phyloP scores from a whole-genome alignment of 2,797 vertebrate species.

The Argya squamiceps region DNA sequence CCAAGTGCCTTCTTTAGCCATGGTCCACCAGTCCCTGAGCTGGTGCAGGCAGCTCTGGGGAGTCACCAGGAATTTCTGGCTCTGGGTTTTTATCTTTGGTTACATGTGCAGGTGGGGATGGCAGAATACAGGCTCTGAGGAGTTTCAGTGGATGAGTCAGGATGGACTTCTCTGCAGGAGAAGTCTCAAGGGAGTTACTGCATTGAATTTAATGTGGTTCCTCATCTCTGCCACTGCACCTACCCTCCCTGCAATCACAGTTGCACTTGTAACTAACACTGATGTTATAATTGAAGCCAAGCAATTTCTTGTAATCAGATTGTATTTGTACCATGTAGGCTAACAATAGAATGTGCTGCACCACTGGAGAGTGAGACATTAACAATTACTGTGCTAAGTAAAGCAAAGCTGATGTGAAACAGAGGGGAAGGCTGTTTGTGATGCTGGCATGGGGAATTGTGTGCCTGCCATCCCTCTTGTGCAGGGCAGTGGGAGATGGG shows the following conservation, averaged over 20 bases:
- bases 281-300: not conserved
- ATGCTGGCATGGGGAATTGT: not conserved
- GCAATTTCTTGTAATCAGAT: not conserved
- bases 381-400: not conserved
- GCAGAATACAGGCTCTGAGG: not conserved
- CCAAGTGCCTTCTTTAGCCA: not conserved
- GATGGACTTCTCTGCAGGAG: not conserved
- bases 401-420: not conserved
- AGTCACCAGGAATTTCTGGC: not conserved
- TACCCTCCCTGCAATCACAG: not conserved
- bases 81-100: not conserved
- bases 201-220: not conserved
- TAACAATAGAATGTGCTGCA: not conserved
- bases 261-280: not conserved
- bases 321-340: not conserved
- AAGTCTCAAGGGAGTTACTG: not conserved
- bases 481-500: not conserved
- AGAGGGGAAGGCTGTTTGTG: not conserved
- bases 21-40: not conserved
- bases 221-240: not conserved
- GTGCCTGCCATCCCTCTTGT: not conserved
- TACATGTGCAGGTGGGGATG: not conserved
- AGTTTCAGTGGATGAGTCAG: not conserved
- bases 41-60: not conserved
- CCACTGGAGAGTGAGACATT: not conserved